Percentiles rank a stretch among this genome's conserved stretches.
phyloP scores from a whole-genome alignment of 2,797 vertebrate genomes.

The Scyliorhinus canicula region DNA sequence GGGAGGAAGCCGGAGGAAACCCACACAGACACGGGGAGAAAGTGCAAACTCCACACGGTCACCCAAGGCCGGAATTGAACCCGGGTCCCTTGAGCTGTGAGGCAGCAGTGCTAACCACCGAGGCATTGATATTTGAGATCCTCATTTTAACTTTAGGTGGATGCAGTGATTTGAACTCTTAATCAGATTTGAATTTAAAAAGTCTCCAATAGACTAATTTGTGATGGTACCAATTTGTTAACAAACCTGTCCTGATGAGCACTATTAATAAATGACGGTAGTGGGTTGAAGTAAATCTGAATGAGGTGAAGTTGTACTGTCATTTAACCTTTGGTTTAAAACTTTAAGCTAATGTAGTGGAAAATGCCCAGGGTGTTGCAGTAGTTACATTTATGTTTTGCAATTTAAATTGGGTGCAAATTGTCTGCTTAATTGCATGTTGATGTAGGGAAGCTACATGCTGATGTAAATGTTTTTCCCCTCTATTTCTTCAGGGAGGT shows the following conservation, averaged over 20 bases:
- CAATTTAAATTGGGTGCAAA: neutral
- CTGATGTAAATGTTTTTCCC: constrained; percentile 34
- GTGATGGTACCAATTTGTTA: neutral
- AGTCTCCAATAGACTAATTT: neutral
- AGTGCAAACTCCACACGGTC: no score
- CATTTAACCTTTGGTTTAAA: neutral
- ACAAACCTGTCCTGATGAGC: neutral
- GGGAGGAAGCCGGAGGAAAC: no score
- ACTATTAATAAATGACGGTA: neutral
- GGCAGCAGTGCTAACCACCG: no score
- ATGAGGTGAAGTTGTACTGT: neutral
- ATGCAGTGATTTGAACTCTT: neutral
- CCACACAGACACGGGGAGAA: no score
- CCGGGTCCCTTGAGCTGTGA: no score
- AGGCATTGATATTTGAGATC: neutral
- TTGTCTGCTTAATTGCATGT: neutral
- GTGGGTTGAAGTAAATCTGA: neutral
- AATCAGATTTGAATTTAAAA: neutral
- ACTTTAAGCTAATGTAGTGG: neutral
- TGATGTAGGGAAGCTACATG: neutral
- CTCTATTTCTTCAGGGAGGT: constrained; percentile 63
- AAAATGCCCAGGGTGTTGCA: neutral
- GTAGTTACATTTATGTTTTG: neutral
- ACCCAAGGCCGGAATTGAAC: no score
- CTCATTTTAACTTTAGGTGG: neutral